Conservation (phyloP, 2,113 vertebrate genomes). For the Ictalurus punctatus region DNA sequence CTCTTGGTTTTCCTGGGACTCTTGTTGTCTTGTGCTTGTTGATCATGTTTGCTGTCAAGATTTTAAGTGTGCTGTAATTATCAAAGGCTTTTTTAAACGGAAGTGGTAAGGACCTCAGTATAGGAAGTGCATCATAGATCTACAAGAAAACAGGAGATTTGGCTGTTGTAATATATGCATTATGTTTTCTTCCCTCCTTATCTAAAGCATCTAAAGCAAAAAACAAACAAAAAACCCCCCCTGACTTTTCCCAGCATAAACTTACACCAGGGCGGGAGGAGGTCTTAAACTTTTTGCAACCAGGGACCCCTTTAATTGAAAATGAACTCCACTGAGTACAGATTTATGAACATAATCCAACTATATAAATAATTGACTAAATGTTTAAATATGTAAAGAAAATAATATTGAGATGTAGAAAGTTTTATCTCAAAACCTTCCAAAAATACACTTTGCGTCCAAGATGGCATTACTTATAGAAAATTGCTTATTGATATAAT, state of each 20-base stretch:
- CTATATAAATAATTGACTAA: background rate
- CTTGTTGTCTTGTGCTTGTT: constrained; percentile 51
- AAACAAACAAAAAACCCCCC: too few species aligned
- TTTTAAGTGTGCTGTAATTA: constrained; percentile 27
- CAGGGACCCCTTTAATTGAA: background rate
- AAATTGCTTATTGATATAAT: background rate
- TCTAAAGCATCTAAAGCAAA: background rate
- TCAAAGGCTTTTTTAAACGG: constrained; percentile 55
- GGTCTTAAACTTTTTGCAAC: too few species aligned
- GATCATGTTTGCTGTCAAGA: constrained; percentile 36
- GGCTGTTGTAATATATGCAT: background rate
- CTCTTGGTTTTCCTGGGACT: constrained; percentile 50
- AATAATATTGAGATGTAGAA: background rate
- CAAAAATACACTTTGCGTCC: background rate
- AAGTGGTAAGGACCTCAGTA: constrained; percentile 51
- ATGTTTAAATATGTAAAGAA: background rate
- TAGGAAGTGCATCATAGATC: constrained; percentile 50
- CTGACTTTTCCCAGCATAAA: too few species aligned
- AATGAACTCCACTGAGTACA: background rate
- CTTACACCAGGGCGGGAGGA: too few species aligned
- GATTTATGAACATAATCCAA: background rate
- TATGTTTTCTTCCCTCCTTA: background rate
- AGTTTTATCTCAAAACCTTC: background rate
- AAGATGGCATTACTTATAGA: background rate
- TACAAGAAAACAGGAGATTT: constrained; percentile 9